These are phyloP conservation scores for Girardinus metallicus DNA, from an alignment of 2,797 vertebrate species.

Conservation along the genomic window DNA sequence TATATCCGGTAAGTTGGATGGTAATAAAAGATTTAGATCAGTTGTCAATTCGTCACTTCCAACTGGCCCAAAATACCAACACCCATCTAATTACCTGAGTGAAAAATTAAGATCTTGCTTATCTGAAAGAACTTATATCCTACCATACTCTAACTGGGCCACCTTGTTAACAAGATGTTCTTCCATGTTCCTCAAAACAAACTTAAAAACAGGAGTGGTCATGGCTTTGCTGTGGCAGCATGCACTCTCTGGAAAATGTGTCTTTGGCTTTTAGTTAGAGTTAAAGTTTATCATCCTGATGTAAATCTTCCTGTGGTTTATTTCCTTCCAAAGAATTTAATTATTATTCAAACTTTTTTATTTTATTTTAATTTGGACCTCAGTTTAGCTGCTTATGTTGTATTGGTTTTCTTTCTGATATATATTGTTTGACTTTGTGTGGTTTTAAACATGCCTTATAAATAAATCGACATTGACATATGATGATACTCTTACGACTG, in stretches of 20 bases:
- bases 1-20: neutral
- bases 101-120: neutral
- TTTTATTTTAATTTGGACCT: neutral
- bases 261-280: neutral
- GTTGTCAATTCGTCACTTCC: neutral
- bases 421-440: neutral
- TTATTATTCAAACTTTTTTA: neutral
- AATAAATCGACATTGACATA: neutral
- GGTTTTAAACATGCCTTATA: neutral
- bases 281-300: neutral
- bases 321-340: neutral
- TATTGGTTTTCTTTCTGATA: neutral
- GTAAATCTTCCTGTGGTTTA: neutral
- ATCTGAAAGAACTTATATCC: neutral
- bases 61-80: neutral
- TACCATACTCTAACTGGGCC: neutral
- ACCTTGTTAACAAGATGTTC: neutral
- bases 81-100: neutral
- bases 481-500: neutral
- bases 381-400: neutral
- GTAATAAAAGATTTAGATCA: neutral
- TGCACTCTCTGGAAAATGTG: neutral
- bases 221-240: neutral
- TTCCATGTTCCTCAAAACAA: neutral
- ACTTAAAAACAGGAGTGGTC: neutral